Percentiles rank a stretch among this genome's conserved stretches.
phyloP scores from a whole-genome alignment of 1,140 invertebrate genomes.

The Babylonia areolata region DNA sequence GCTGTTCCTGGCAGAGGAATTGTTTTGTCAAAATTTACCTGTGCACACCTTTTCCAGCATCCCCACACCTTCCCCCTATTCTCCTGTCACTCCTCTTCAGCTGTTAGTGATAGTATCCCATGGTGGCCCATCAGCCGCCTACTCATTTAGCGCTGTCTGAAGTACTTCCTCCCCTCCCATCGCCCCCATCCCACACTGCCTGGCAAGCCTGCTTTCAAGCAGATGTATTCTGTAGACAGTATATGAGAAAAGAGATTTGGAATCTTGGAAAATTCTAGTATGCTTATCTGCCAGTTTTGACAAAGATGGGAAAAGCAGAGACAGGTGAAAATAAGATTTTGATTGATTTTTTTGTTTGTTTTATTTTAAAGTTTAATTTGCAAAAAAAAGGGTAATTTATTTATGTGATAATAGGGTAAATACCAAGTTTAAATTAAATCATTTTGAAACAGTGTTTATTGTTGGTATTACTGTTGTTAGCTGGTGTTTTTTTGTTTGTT shows the following conservation, averaged over 20 bases:
- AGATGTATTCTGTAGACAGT: neutral
- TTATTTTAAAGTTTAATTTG: too few species aligned
- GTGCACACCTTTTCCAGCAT: neutral
- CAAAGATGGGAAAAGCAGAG: neutral
- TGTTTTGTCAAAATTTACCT: neutral
- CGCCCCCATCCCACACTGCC: too few species aligned
- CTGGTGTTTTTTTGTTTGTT: too few species aligned
- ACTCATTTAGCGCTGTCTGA: constrained; percentile 30
- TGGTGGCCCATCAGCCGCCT: neutral
- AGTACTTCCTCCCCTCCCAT: constrained; percentile 24
- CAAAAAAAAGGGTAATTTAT: too few species aligned
- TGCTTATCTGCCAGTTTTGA: neutral
- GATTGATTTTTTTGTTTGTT: too few species aligned
- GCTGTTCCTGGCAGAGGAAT: neutral
- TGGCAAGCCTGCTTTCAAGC: neutral
- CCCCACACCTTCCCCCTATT: neutral
- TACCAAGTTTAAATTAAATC: too few species aligned
- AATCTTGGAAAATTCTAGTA: neutral
- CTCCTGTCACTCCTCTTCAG: neutral
- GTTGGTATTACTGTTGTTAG: too few species aligned
- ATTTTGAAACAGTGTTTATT: too few species aligned
- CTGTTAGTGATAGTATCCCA: neutral
- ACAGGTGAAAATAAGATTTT: too few species aligned
- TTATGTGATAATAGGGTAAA: too few species aligned
- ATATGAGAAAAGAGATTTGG: neutral